Conservation (phyloP, 2,888 invertebrate species). For the Steinernema hermaphroditum region DNA sequence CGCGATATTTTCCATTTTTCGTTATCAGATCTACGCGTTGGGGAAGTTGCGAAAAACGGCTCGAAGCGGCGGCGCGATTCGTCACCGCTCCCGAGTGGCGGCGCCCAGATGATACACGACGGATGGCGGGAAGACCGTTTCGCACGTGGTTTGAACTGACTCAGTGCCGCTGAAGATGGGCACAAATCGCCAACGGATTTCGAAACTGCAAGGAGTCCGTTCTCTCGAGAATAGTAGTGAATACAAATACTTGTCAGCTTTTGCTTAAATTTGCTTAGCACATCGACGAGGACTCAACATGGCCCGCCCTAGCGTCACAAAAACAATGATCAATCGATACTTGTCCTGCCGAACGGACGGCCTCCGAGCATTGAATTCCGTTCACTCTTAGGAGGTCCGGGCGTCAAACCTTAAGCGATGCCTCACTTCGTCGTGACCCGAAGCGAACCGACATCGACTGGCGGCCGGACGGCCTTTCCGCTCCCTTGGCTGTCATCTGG, state of each 20-base stretch:
- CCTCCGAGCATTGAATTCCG: background rate
- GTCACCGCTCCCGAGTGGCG: too few species aligned
- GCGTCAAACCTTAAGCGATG: slow-evolving; percentile 1
- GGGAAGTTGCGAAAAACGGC: too few species aligned
- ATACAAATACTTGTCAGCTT: slow-evolving; percentile 15
- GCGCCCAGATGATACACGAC: too few species aligned
- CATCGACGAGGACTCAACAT: slow-evolving; percentile 1
- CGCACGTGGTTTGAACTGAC: slow-evolving; percentile 27
- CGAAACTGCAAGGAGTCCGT: too few species aligned
- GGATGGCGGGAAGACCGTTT: slow-evolving; percentile 23
- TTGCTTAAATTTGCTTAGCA: slow-evolving; percentile 10
- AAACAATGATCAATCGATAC: slow-evolving; percentile 27
- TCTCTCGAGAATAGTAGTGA: too few species aligned
- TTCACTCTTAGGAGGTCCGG: background rate
- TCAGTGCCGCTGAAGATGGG: slow-evolving; percentile 7
- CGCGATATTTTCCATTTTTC: too few species aligned
- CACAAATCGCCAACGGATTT: too few species aligned
- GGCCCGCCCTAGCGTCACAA: slow-evolving; percentile 11
- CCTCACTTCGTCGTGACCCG: slow-evolving; percentile 1
- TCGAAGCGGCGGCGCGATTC: too few species aligned
- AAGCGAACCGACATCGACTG: background rate
- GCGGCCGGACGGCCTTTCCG: slow-evolving; percentile 6
- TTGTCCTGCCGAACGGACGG: background rate
- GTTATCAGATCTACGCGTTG: too few species aligned
- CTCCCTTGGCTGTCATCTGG: slow-evolving; percentile 22